A percentile compares a stretch with the other conserved stretches of the same genome.
Conservation (phyloP, 64 coral and sea anemone species). For the Actinia equina region DNA sequence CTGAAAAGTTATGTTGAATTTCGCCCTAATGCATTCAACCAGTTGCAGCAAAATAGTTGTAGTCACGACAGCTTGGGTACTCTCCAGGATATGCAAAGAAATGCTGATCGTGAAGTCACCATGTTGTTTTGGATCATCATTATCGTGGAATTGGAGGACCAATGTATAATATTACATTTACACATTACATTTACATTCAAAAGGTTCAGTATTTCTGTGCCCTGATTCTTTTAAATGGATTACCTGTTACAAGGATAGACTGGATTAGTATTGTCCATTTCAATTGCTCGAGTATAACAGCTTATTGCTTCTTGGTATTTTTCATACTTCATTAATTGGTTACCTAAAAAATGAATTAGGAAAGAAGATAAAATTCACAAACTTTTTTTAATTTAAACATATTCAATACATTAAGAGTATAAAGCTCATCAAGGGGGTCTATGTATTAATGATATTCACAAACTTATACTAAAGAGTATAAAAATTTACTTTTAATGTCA, state of each 20-base stretch:
- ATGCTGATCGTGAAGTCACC: not conserved
- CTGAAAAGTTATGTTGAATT: not conserved
- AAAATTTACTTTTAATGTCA: too few relatives aligned
- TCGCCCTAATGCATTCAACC: not conserved
- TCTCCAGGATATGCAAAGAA: not conserved
- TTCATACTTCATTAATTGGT: conserved; percentile 91
- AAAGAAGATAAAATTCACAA: not conserved
- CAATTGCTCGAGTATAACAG: conserved; percentile 84
- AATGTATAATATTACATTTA: too few relatives aligned
- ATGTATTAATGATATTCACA: too few relatives aligned
- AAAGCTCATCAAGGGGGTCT: too few relatives aligned
- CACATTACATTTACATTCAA: too few relatives aligned
- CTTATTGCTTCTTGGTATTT: conserved; percentile 87
- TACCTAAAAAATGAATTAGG: conserved; percentile 42
- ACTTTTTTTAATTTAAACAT: too few relatives aligned
- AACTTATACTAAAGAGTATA: too few relatives aligned
- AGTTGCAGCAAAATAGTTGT: not conserved
- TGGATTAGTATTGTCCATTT: conserved; percentile 86
- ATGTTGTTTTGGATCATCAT: too few relatives aligned
- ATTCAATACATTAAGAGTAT: too few relatives aligned
- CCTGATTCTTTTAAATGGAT: not conserved
- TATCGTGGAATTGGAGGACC: too few relatives aligned
- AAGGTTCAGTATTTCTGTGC: too few relatives aligned
- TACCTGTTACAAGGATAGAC: conserved; percentile 97
- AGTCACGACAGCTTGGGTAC: not conserved